These are phyloP conservation scores for Saturnia japonica DNA, from an alignment of 2,888 invertebrate species.

Conservation along the genomic window DNA sequence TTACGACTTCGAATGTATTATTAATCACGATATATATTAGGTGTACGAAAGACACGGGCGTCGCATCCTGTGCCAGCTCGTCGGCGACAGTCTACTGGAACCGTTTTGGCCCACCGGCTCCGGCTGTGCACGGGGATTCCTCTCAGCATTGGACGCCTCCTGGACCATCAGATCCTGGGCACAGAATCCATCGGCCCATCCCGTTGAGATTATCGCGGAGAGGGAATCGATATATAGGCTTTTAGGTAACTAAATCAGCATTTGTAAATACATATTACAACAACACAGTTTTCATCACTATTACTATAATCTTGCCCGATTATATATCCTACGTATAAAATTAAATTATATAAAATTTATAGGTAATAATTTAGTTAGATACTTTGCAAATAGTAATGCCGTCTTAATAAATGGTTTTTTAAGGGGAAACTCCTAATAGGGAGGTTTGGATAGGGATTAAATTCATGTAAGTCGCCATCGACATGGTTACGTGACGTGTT, in stretches of 20 bases:
- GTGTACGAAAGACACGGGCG: slow-evolving; percentile 84
- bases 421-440: background rate
- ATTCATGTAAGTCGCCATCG: too few relatives aligned
- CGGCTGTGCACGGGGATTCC: slow-evolving; percentile 98
- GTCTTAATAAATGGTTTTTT: slow-evolving; percentile 30
- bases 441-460: too few relatives aligned
- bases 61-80: slow-evolving; percentile 92
- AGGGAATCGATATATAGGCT: slow-evolving; percentile 96
- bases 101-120: slow-evolving; percentile 99
- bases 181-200: slow-evolving; percentile 82
- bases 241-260: slow-evolving; percentile 55
- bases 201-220: slow-evolving; percentile 94
- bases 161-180: slow-evolving; percentile 96
- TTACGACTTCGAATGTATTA: background rate
- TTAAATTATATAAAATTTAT: too few relatives aligned
- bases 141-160: slow-evolving; percentile 97
- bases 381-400: too few relatives aligned
- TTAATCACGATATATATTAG: slow-evolving; percentile 24
- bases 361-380: too few relatives aligned
- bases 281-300: too few relatives aligned
- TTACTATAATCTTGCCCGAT: too few relatives aligned
- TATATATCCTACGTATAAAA: too few relatives aligned
- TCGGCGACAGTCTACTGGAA: slow-evolving; percentile 98
- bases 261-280: too few relatives aligned
- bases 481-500: too few relatives aligned